Evolutionary conservation across 30 jellyfish, hydroid and myxozoan genomes (phyloP), one percentile per base, ranked within the genome.

Genomic region (Cassiopea andromeda): DNA sequence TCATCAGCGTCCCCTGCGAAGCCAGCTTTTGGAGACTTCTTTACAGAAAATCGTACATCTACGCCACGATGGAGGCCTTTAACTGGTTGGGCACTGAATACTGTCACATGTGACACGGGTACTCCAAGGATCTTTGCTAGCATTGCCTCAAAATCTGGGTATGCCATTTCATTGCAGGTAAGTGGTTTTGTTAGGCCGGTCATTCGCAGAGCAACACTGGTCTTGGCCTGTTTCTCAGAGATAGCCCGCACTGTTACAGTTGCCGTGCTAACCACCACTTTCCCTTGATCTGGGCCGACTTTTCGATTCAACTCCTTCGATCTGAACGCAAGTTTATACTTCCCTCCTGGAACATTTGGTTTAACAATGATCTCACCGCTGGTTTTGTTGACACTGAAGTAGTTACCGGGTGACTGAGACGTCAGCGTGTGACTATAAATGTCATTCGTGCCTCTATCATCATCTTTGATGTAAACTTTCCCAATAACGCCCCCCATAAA

Each of bases 181-280:
- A 57, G 73, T 17, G 94, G 84, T 73, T 96, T 96, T 48, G 73
- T 66, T 8, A 96, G 68, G 18, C 98, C 98, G 6, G 91, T 74
- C 98, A 96, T 89, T 12, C 99, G 97, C 27, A 96, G 84, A 6
- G 98, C 97, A 7, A 92, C 83, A 87, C 98, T 89, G 60, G 94
- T 88, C 85, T 96, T 89, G 15, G 92, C 98, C 43, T 94, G 98
- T 66, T 84, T 87, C 75, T 96, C 98, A 0, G 99, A 78, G 75
- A 96, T 83, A 3, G 80, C 94, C 3, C 96, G 81, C 1, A 96
- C 99, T 0, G 89, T 84, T 19, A 96, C 95, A 16, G 87, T 84
- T 19, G 90, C 98, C 12, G 92, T 18, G 83, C 99, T 92, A 6
- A 67, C 83, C 1, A 96, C 98, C 61, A 13, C 90, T 44, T 84